Evolutionary conservation across 1,140 invertebrate species (phyloP), one percentile per base, ranked within the genome.

Genomic region (Camponotus pennsylvanicus): DNA sequence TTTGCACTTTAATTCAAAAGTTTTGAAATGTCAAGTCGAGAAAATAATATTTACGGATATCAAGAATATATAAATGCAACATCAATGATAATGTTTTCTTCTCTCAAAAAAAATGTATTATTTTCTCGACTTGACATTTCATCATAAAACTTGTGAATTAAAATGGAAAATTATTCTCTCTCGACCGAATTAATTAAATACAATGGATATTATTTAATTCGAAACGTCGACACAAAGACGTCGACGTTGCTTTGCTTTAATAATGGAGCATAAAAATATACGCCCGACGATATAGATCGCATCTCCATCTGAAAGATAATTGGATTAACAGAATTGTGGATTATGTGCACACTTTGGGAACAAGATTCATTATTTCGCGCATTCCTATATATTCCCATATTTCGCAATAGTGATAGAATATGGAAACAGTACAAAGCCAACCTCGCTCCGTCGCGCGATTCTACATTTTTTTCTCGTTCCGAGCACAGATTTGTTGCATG

Each of bases 401-500:
- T 15, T 32, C 64, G 21, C 0, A 5, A 32, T 67, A 45, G n/a
- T 34, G 59, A 73, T 42, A 15, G 55, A 27, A 34, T 49, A 82
- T 37, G 32, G n/a, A 55, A 55, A 52, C 45, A 18, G 37, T 3
- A 21, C 57, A 82, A 82, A 82, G 32, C 27, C 37, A 42, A 40
- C 7, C 37, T 13, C 13, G 3, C 55, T 27, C 27, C 52, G 45
- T 49, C n/a, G 37, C 66, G 37, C 37, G 40, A 73, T 34, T 11
- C 18, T 82, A 18, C 32, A 73, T 45, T 61, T 45, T 49, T 70
- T 63, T 76, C 27, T 27, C 27, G 27, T 27, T 49, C 11, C 64
- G 63, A 75, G 34, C 77, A 45, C 84, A 89, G 85, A 84, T 64
- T 76, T 75, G 88, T 88, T 32, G 49, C 32, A 8, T 21, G 49